A percentile compares a stretch with the other conserved stretches of the same genome.
Conservation (phyloP, 2,113 vertebrate species). For the Festucalex cinctus region DNA sequence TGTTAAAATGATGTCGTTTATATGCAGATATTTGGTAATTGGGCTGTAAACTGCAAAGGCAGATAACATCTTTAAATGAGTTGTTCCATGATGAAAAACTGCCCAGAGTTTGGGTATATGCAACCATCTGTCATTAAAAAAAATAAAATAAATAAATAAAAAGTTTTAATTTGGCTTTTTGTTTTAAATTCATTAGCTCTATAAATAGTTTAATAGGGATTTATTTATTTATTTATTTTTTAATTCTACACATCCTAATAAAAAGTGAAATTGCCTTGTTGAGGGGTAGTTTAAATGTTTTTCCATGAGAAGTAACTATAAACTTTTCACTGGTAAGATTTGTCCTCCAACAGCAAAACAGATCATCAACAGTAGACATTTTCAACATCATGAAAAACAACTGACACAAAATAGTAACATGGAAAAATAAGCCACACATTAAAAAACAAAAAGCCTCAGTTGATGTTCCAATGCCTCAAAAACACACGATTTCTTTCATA, state of each 20-base stretch:
- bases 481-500: conserved; percentile 49
- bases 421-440: conserved; percentile 59
- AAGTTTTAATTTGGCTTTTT: neutral
- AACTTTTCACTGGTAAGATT: conserved; percentile 24
- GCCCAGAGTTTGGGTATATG: neutral
- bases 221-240: no score
- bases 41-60: neutral
- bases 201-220: neutral
- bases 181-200: neutral
- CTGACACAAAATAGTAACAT: conserved; percentile 56
- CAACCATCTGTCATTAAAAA: neutral
- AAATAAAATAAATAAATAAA: neutral
- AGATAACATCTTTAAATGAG: neutral
- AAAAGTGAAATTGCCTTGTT: conserved; percentile 17
- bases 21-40: neutral
- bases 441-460: conserved; percentile 57
- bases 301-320: conserved; percentile 20
- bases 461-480: conserved; percentile 48
- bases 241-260: neutral
- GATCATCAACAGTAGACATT: conserved; percentile 28
- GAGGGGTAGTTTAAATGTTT: conserved; percentile 12
- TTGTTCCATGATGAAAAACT: neutral
- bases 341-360: conserved; percentile 33
- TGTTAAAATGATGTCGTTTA: neutral
- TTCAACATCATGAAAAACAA: conserved; percentile 28